Conservation (phyloP, 2,113 vertebrate genomes). For the Amphiprion percula region DNA sequence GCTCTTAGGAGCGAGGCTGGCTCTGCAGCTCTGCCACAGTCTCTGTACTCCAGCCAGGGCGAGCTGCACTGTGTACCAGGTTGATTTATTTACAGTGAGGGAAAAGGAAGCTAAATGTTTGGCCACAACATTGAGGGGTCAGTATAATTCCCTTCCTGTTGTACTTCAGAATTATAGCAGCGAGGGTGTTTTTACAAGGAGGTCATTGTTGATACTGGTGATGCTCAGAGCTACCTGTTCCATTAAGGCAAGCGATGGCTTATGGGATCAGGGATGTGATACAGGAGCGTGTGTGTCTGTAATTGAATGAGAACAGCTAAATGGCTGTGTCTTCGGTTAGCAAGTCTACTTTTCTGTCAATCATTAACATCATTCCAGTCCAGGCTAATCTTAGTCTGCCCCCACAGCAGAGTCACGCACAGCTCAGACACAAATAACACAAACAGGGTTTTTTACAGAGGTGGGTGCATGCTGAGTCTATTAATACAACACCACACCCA, state of each 20-base stretch:
- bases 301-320: slow-evolving; percentile 20
- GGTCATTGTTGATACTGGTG: slow-evolving; percentile 35
- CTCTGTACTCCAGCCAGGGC: slow-evolving; percentile 41
- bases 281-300: slow-evolving; percentile 5
- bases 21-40: slow-evolving; percentile 17
- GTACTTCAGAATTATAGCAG: slow-evolving; percentile 38
- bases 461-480: slow-evolving; percentile 28
- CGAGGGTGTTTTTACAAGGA: slow-evolving; percentile 43
- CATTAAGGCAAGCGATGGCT: slow-evolving; percentile 9
- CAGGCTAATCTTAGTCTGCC: slow-evolving; percentile 47
- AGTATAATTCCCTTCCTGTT: slow-evolving; percentile 58
- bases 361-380: slow-evolving; percentile 69
- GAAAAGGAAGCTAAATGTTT: slow-evolving; percentile 66
- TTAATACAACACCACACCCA: slow-evolving; percentile 45
- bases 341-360: slow-evolving; percentile 56
- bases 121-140: slow-evolving; percentile 46
- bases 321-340: slow-evolving; percentile 47
- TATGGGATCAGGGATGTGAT: slow-evolving; percentile 4
- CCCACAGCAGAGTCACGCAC: slow-evolving; percentile 4
- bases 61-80: slow-evolving; percentile 40
- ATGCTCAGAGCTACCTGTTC: slow-evolving; percentile 52
- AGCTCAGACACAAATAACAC: slow-evolving; percentile 32
- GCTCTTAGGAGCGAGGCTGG: slow-evolving; percentile 37
- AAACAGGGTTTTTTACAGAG: slow-evolving; percentile 22
- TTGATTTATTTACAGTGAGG: slow-evolving; percentile 60